phyloP scores from a whole-genome alignment of 2,113 vertebrate species.

The Rhea americana region DNA sequence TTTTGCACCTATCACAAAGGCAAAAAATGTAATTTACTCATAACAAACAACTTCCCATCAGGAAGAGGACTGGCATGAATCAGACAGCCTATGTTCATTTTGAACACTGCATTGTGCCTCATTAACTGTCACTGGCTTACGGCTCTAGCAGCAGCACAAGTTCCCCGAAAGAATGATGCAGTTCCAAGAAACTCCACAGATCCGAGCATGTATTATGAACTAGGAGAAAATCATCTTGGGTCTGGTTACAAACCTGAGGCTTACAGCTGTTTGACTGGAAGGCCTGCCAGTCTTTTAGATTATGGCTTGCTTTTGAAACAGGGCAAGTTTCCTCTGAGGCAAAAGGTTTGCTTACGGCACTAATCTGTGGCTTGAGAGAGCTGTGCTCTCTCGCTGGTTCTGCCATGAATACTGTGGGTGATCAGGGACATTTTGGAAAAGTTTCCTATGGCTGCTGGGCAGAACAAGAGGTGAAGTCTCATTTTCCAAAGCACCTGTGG shows the following conservation, averaged over 20 bases:
- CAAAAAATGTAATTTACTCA: background rate
- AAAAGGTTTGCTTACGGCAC: background rate
- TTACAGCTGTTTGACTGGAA: slow-evolving; percentile 15
- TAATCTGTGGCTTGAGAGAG: background rate
- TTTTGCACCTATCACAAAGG: background rate
- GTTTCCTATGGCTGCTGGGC: background rate
- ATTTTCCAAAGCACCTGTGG: background rate
- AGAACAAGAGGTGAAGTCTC: background rate
- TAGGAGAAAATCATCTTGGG: background rate
- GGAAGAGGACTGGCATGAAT: slow-evolving; percentile 20
- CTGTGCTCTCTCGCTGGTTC: background rate
- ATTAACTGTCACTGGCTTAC: slow-evolving; percentile 38
- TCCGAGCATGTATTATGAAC: background rate
- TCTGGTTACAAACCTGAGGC: background rate
- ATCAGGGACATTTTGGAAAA: background rate
- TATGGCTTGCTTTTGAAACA: background rate
- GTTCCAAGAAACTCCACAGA: background rate
- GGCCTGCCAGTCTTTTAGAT: background rate
- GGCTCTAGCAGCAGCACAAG: background rate
- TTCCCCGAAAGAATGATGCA: slow-evolving; percentile 22
- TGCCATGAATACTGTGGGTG: background rate
- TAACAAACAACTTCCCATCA: slow-evolving; percentile 6
- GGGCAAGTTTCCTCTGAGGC: background rate
- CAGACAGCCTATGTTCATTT: slow-evolving; percentile 15
- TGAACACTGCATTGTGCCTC: background rate